Evolutionary conservation across 2,888 invertebrate species (phyloP), one percentile per base, ranked within the genome.

Genomic region (Mamestra brassicae): DNA sequence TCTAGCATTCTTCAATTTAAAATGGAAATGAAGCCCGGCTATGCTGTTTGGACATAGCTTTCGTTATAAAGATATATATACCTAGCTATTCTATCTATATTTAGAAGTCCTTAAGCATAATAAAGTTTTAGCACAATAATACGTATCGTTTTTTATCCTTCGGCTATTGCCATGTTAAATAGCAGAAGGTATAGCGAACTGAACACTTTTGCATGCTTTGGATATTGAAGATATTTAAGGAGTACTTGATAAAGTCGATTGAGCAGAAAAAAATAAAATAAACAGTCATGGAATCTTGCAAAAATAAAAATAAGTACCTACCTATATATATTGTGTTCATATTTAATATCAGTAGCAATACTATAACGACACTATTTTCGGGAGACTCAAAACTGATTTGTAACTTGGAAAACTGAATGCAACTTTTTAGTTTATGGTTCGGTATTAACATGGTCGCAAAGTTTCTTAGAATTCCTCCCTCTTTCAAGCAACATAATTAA

Each of bases 241-340:
- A 52, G 15, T 52, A 52, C 2, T 17, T 52, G 5, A 13, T 4
- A 11, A 11, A 65, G 58, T 13, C 50, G 65, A 64, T 71, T 42
- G 26, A 52, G 38, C 71, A 71, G 58, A 71, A 65, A 62, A 61
- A 58, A 62, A 13, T 4, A n/a, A 62, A 26, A 62, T 62, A 57
- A 69, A 55, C 52, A 36, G 52, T 52, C 64, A 50, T 34, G 17
- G 45, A 26, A 55, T n/a, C 26, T 57, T 42, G 10, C 17, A 60
- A 11, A 26, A 15, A 1, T 26, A 26, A 26, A 26, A 26, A 26
- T 26, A 26, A 26, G 26, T 26, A 26, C 26, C 26, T 26, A 26
- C 1, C 0, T 26, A 26, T 0, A 1, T 26, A 26, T 26, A 15
- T 15, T 13, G 15, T 15, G n/a, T 7, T 54, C 15, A 4, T 50